Evolutionary conservation across 2,888 invertebrate genomes (phyloP), one percentile per base, ranked within the genome.

Genomic region (Platycheirus albimanus): DNA sequence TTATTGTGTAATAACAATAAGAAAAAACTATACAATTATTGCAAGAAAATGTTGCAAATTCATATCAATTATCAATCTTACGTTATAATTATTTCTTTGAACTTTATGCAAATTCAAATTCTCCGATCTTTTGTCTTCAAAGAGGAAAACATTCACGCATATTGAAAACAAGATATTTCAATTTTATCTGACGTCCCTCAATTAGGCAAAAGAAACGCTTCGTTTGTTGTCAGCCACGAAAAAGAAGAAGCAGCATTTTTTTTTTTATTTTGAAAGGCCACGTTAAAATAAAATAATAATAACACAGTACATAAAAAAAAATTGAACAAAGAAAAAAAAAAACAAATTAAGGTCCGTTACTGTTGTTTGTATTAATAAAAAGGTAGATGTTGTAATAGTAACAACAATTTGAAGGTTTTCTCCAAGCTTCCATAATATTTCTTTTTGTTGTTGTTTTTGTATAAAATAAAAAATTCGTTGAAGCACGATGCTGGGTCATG

Each of bases 401-500:
- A 51, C 51, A 36, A 75, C 13, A 58, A 69, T 63, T 66, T 74
- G 67, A 75, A 75, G 74, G 72, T 24, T 74, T 54, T 45, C 10
- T 28, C 7, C 17, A 6, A 17, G 28, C 13, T 41, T 38, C 52
- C 8, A 54, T 11, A 4, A 30, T 15, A 10, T 36, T 24, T 45
- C 15, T 20, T 41, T 28, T 45, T 69, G 43, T 45, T 72, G 5
- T 33, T 63, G 15, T 70, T 70, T n/a, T n/a, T n/a, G n/a, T n/a
- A n/a, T n/a, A n/a, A n/a, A n/a, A n/a, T n/a, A n/a, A n/a, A n/a
- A 56, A 75, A 75, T 80, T 81, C 77, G 76, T 70, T 66, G 66
- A 69, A 30, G 78, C 81, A 83, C 81, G 78, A 77, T 83, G 77
- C 81, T 83, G 67, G 78, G 77, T 83, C 81, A 83, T 83, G 81